Evolutionary conservation across 1,140 invertebrate species (phyloP).

Genomic region (Sinonovacula constricta): DNA sequence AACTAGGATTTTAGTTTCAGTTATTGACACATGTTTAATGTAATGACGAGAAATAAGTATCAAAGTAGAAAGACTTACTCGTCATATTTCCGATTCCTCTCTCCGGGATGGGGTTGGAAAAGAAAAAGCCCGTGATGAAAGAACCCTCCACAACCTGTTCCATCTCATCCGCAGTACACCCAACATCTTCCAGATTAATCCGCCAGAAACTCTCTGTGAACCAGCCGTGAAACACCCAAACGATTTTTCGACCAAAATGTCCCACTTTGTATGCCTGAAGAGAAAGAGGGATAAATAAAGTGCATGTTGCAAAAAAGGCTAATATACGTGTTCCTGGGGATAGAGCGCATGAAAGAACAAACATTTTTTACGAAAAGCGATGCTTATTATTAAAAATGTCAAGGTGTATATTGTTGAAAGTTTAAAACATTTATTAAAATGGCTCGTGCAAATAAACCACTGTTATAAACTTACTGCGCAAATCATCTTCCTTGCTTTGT

Average conservation of each 20-base stretch:
- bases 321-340: neutral
- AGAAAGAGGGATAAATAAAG: neutral
- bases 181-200: conserved; percentile 85
- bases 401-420: no score
- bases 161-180: conserved; percentile 96
- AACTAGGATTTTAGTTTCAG: no score
- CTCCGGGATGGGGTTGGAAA: conserved; percentile 44
- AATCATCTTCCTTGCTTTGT: conserved; percentile 93
- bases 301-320: neutral
- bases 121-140: conserved; percentile 95
- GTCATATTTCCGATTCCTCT: conserved; percentile 28
- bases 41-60: no score
- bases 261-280: conserved; percentile 88
- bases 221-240: conserved; percentile 99
- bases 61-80: no score
- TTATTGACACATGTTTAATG: no score
- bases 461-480: conserved; percentile 99
- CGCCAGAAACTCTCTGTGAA: conserved; percentile 99
- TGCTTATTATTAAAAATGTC: no score
- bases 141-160: conserved; percentile 93
- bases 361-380: neutral
- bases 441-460: neutral
- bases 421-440: neutral
- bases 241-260: conserved; percentile 95
- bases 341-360: neutral